A percentile compares a stretch with the other conserved stretches of the same genome.
These are phyloP conservation scores for Syngnathoides biaculeatus DNA, from an alignment of 2,113 vertebrate species.

Conservation along the genomic window DNA sequence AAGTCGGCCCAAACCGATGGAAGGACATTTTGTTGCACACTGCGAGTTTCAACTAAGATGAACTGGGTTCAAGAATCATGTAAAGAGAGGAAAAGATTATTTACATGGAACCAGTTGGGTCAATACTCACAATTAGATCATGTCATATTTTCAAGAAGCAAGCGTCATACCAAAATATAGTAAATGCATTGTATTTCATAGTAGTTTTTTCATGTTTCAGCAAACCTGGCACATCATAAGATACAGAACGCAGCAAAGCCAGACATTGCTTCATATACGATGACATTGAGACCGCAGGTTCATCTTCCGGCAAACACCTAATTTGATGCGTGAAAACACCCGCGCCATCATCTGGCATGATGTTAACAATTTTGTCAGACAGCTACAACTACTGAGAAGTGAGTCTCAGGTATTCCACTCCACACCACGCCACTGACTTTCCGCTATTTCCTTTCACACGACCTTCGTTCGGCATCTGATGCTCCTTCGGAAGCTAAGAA, in stretches of 20 bases:
- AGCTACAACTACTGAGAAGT: not conserved
- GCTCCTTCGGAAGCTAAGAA: not conserved
- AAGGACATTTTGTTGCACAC: conserved; percentile 11
- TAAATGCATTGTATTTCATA: too few relatives aligned
- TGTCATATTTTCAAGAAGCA: not conserved
- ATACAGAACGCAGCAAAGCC: too few relatives aligned
- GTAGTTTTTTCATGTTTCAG: too few relatives aligned
- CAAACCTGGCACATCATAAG: too few relatives aligned
- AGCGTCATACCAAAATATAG: not conserved
- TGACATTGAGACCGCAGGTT: too few relatives aligned
- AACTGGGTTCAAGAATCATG: not conserved
- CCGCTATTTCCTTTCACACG: not conserved
- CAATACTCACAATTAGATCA: not conserved
- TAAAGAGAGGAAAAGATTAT: not conserved
- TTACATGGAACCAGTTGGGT: not conserved
- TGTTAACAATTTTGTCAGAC: not conserved
- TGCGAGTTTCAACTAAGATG: not conserved
- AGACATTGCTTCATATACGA: too few relatives aligned
- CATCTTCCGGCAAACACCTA: not conserved
- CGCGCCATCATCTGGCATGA: not conserved
- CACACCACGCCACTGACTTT: not conserved
- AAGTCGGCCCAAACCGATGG: conserved; percentile 22
- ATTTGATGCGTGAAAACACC: not conserved
- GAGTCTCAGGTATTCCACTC: not conserved
- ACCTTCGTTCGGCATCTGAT: not conserved